Base-by-base conservation (phyloP, 2,113 vertebrate genomes). In the Neopipo cinnamomea region DNA sequence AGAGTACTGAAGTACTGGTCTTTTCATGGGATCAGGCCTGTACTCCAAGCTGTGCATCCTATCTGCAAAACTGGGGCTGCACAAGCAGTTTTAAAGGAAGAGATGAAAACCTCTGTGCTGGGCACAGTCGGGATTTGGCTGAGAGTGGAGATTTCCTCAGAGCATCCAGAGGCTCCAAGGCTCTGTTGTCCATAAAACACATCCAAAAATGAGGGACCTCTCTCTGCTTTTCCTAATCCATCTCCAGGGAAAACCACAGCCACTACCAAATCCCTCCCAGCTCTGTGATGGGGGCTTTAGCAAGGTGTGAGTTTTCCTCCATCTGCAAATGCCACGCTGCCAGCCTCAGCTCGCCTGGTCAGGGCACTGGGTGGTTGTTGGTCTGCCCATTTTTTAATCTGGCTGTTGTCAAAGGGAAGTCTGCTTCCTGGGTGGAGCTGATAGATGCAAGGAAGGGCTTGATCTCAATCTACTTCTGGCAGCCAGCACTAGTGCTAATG, bases 341-440 rank as follows among this genome's bases (percentile, higher is more conserved):
- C 46, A 93, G 41, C 63, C 61, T 37, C n/a, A 20, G 59, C 39
- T 79, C 0, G 0, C 61, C 84, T 28, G 47, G 24, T 39, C 68
- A 65, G 55, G 55, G 13, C 61, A 52, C 2, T 0, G 3, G 12
- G 8, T 0, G 2, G 5, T 50, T 79, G 52, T 22, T 67, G 90
- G 14, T 41, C 67, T 8, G 39, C 53, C 80, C 46, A 28, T 55
- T 88, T 53, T 84, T 82, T 79, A 28, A 73, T 52, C 53, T 49
- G 58, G 35, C 14, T 66, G n/a, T 37, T 91, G 66, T 50, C 74
- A 79, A 75, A 89, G 28, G 47, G 61, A 67, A 67, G 24, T 56
- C 46, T 49, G 25, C 55, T 85, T 85, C 81, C 71, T 55, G 82
- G 77, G 62, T 70, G 67, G 81, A 80, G 87, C 58, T 50, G 62